Evolutionary conservation across 2,888 invertebrate species (phyloP).

Genomic region (Conus canariensis): DNA sequence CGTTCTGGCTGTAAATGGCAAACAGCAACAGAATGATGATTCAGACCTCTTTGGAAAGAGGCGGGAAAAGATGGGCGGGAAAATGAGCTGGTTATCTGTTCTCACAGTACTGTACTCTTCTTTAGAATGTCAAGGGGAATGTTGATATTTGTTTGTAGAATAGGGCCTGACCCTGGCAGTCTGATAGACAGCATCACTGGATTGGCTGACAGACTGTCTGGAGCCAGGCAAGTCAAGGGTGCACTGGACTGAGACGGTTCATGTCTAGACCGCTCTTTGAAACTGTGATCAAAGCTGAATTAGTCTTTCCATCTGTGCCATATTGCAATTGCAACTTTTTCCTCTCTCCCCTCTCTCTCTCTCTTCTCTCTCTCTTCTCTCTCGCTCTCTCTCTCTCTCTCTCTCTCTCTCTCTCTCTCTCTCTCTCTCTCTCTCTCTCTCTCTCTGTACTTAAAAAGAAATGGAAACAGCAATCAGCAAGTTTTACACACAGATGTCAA

Average conservation of each 20-base stretch:
- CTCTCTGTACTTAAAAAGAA: not conserved
- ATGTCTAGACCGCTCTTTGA: constrained; percentile 2
- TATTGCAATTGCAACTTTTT: not conserved
- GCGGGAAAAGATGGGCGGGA: constrained; percentile 29
- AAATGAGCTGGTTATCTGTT: constrained; percentile 7
- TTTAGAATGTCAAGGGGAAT: not conserved
- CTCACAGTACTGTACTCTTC: not conserved
- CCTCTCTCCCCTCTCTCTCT: not conserved
- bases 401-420: not conserved
- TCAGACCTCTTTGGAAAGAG: not conserved
- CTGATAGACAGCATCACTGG: not conserved
- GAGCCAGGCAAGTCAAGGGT: not conserved
- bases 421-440: not conserved
- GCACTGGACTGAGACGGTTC: not conserved
- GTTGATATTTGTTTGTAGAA: constrained; percentile 28
- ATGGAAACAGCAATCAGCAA: too few relatives aligned
- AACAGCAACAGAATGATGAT: not conserved
- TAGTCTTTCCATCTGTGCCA: not conserved
- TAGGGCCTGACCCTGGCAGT: not conserved
- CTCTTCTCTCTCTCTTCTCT: not conserved
- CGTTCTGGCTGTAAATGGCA: not conserved
- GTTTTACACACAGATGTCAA: too few relatives aligned
- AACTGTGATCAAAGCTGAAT: constrained; percentile 8
- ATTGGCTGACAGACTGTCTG: not conserved
- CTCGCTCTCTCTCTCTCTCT: constrained; percentile 29